Conservation (phyloP, 1,140 invertebrate species). For the Drosophila carrolli region DNA sequence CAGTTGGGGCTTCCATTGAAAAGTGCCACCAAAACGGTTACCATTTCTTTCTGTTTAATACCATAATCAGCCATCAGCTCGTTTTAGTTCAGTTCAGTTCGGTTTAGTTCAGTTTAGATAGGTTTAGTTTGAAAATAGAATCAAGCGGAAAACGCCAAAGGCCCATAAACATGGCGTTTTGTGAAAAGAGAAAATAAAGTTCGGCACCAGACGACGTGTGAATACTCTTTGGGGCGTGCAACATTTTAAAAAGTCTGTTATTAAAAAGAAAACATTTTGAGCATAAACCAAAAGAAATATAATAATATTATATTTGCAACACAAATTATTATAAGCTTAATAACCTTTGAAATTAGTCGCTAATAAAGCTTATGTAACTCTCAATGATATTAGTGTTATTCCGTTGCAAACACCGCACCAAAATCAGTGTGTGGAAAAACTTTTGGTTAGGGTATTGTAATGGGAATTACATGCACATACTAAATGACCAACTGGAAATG, state of each 20-base stretch:
- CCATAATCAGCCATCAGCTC: constrained; percentile 36
- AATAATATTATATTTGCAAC: too few relatives aligned
- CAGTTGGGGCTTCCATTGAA: constrained; percentile 44
- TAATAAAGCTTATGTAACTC: too few relatives aligned
- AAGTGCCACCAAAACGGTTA: constrained; percentile 40
- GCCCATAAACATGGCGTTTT: constrained; percentile 65
- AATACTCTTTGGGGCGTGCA: constrained; percentile 5
- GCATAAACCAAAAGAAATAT: too few relatives aligned
- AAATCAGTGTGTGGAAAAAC: neutral
- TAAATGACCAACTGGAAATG: constrained; percentile 64
- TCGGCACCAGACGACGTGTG: neutral
- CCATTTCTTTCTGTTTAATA: constrained; percentile 27
- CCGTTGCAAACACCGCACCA: too few relatives aligned
- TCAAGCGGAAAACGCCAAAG: constrained; percentile 70
- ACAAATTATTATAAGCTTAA: too few relatives aligned
- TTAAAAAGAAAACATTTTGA: too few relatives aligned
- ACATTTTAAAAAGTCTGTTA: too few relatives aligned
- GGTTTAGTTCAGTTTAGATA: constrained; percentile 19
- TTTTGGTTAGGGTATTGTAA: constrained; percentile 9
- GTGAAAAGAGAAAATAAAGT: constrained; percentile 13
- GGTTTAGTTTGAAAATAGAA: constrained; percentile 69
- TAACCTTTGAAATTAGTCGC: too few relatives aligned
- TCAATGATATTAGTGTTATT: too few relatives aligned
- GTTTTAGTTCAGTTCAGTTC: constrained; percentile 27
- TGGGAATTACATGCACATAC: constrained; percentile 71